Percentiles rank a stretch among this genome's conserved stretches.
Conservation (phyloP, 2,797 vertebrate genomes). For the Anableps anableps region DNA sequence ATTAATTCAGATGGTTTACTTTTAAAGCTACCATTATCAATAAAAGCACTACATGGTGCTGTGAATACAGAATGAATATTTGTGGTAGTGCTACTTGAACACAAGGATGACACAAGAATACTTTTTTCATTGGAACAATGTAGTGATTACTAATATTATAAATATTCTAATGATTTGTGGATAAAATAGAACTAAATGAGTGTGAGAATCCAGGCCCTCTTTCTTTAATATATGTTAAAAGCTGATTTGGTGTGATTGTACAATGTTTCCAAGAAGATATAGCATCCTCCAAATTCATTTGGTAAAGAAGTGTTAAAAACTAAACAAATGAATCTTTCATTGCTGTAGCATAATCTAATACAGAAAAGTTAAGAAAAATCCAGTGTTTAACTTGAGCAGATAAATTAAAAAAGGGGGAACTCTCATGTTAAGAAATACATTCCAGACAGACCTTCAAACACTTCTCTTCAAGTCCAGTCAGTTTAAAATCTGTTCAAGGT, state of each 20-base stretch:
- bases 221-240: not conserved
- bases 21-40: not conserved
- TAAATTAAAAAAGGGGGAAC: not conserved
- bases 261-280: not conserved
- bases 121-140: not conserved
- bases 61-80: not conserved
- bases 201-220: not conserved
- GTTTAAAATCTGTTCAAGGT: too few species aligned
- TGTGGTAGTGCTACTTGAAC: not conserved
- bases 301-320: not conserved
- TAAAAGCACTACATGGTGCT: not conserved
- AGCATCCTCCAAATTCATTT: not conserved
- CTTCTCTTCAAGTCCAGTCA: not conserved
- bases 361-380: not conserved
- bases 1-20: not conserved
- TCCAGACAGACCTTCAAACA: not conserved
- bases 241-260: not conserved
- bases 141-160: not conserved
- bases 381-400: not conserved
- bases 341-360: not conserved
- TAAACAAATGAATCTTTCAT: not conserved
- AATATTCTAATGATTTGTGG: not conserved
- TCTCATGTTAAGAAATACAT: not conserved
- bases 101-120: not conserved
- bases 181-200: not conserved